Evolutionary conservation across 2,797 vertebrate genomes (phyloP), one percentile per base, ranked within the genome.

Genomic region (Thripadectes ignobilis): DNA sequence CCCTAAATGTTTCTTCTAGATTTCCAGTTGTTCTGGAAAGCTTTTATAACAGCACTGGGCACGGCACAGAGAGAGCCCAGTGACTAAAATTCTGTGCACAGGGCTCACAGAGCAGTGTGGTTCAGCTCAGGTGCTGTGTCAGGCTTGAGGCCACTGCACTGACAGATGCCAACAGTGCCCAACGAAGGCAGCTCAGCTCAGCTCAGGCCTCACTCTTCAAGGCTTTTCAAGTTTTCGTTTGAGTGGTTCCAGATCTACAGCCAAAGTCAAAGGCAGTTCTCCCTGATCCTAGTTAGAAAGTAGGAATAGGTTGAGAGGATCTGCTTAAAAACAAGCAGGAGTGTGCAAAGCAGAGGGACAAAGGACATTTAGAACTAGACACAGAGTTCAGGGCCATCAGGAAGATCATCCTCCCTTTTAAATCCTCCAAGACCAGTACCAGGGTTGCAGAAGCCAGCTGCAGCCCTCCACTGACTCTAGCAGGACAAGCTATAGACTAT

Each of bases 251-350:
- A 93, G 26, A 77, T 10, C 23, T 49, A 74, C 14, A 61, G 72
- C 36, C 46, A 71, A 80, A 78, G 89, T 6, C 43, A 89, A 78
- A 91, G 74, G 59, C 51, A 82, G 7, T 39, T 85, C 49, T 65
- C 58, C 62, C 43, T 51, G n/a, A 58, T 6, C 57, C 26, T 73
- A 59, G 89, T 84, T 72, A 86, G 93, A 68, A 88, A 84, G 82
- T 76, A 94, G 36, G 43, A 91, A 90, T 55, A 9, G 4, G 39
- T n/a, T 57, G n/a, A 85, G 34, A 87, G 19, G 15, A 77, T 65
- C 61, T 65, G 71, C 24, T 61, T 71, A 52, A 79, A 94, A 93
- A 63, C 54, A 74, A 92, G 89, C 72, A 92, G 73, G 32, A 90
- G 20, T 72, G n/a, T 43, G 79, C 93, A 91, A 92, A 93, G 82